Conservation (phyloP, 2,888 invertebrate species). For the Calameuta filiformis region DNA sequence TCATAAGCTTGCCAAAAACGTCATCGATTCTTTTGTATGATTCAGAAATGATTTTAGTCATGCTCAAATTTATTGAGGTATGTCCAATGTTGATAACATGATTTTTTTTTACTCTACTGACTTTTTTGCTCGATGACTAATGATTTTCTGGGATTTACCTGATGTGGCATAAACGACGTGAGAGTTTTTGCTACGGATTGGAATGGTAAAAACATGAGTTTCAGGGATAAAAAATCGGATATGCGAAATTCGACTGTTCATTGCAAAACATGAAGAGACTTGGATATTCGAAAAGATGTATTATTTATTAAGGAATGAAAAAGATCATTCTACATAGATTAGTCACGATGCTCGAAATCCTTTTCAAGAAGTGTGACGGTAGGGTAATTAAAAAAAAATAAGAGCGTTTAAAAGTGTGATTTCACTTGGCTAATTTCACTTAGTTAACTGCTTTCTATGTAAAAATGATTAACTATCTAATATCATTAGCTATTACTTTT, state of each 20-base stretch:
- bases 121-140: not conserved
- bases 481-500: not conserved
- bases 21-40: not conserved
- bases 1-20: not conserved
- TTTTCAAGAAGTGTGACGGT: not conserved
- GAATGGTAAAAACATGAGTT: not conserved
- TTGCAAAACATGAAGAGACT: not conserved
- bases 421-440: not conserved
- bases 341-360: not conserved
- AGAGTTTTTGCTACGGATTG: not conserved
- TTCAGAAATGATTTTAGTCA: not conserved
- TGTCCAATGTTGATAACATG: not conserved
- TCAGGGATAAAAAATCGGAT: not conserved
- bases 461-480: too few relatives aligned
- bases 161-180: not conserved
- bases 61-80: not conserved
- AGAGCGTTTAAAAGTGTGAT: not conserved
- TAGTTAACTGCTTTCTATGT: not conserved
- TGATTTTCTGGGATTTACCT: not conserved
- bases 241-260: not conserved
- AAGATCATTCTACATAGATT: too few relatives aligned
- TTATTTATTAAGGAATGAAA: too few relatives aligned
- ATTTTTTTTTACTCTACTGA: not conserved
- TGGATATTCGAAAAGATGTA: not conserved
- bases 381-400: not conserved